Conservation (phyloP, 2,797 vertebrate species). For the Acanthurus leucopareius region DNA sequence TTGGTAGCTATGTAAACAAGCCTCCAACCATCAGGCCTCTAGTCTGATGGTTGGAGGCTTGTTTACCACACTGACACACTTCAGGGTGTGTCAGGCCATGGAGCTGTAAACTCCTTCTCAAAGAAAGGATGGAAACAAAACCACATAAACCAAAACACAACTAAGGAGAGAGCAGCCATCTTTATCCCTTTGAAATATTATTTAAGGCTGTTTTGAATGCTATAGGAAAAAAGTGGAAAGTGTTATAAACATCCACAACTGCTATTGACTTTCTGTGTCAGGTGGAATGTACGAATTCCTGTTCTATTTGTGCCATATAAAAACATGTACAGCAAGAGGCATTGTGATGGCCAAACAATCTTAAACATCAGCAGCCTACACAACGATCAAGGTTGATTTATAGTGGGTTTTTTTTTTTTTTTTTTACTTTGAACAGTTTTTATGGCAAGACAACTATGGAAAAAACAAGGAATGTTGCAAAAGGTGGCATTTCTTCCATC, state of each 20-base stretch:
- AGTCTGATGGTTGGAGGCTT: constrained; percentile 35
- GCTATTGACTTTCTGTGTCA: constrained; percentile 8
- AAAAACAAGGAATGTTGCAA: background rate
- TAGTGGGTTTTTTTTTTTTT: background rate
- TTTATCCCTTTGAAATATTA: constrained; percentile 32
- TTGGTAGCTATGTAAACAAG: constrained; percentile 67
- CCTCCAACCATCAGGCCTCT: constrained; percentile 47
- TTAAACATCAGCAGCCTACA: background rate
- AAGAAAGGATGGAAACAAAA: constrained; percentile 37
- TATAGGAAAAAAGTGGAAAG: constrained; percentile 3
- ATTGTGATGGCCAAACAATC: background rate
- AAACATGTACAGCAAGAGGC: background rate
- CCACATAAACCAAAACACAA: constrained; percentile 38
- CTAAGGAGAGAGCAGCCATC: constrained; percentile 21
- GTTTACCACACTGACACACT: no score
- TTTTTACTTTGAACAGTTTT: background rate
- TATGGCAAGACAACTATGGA: background rate
- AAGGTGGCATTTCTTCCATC: background rate
- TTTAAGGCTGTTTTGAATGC: constrained; percentile 4
- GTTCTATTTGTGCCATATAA: background rate
- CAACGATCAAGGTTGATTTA: background rate
- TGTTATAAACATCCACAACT: constrained; percentile 24
- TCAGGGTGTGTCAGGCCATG: constrained; percentile 14
- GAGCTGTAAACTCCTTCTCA: constrained; percentile 32
- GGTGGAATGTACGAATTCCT: background rate